Conservation (phyloP, 2,888 invertebrate genomes). For the Agriopis aurantiaria region DNA sequence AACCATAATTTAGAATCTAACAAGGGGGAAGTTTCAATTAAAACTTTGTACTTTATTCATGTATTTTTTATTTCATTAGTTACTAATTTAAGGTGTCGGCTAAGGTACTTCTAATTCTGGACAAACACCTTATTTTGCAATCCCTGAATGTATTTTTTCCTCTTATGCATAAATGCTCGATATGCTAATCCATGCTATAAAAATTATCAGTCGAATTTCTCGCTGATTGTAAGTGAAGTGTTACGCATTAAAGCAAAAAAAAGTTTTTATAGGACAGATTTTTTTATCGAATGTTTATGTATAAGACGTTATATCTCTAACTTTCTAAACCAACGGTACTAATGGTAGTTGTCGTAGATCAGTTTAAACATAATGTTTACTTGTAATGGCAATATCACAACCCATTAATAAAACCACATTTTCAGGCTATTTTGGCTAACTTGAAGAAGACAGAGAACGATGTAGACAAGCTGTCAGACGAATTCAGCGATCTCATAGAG, state of each 20-base stretch:
- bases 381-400: conserved; percentile 1
- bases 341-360: conserved; percentile 81
- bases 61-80: conserved; percentile 37
- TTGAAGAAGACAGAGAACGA: conserved; percentile 94
- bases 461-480: conserved; percentile 94
- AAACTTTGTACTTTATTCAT: conserved; percentile 42
- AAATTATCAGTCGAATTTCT: no score
- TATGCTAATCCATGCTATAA: no score
- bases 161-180: no score
- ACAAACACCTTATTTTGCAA: conserved; percentile 41
- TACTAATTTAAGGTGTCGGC: conserved; percentile 63
- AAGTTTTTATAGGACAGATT: no score
- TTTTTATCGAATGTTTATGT: no score
- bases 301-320: conserved; percentile 33
- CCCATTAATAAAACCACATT: conserved; percentile 42
- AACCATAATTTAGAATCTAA: conserved; percentile 62
- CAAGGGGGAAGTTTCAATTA: conserved; percentile 47
- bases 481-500: conserved; percentile 94
- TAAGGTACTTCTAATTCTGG: conserved; percentile 58
- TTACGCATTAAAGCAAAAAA: no score
- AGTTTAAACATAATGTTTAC: conserved; percentile 62
- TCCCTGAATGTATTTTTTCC: conserved; percentile 17
- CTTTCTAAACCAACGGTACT: conserved; percentile 60
- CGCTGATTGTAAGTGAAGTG: no score
- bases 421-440: conserved; percentile 91